Percentiles rank a stretch among this genome's conserved stretches.
Conservation (phyloP, 2,113 vertebrate species). For the Hystrix brachyura region DNA sequence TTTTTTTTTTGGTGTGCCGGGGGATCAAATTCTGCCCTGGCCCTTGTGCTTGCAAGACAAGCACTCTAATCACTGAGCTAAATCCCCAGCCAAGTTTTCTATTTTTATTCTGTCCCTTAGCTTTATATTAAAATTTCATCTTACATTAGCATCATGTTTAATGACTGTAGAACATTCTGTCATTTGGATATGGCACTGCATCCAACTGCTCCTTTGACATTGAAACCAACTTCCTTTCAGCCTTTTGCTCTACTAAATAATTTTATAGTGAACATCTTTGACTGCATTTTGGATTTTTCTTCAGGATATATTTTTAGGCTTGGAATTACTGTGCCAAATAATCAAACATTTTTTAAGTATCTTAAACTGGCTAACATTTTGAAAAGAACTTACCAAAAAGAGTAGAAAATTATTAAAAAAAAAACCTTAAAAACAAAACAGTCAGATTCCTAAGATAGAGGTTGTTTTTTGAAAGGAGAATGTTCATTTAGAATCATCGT, state of each 20-base stretch:
- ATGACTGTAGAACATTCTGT: not conserved
- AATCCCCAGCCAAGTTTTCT: too few species aligned
- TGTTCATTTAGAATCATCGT: not conserved
- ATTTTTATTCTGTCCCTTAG: not conserved
- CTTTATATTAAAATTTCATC: not conserved
- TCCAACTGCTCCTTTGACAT: not conserved
- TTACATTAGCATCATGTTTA: not conserved
- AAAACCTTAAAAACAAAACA: not conserved
- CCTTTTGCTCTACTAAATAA: not conserved
- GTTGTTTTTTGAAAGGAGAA: not conserved
- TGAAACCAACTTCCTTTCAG: constrained; percentile 3
- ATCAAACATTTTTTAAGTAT: not conserved
- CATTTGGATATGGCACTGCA: not conserved
- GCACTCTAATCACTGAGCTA: too few species aligned
- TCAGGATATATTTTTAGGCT: constrained; percentile 13
- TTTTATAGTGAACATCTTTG: not conserved
- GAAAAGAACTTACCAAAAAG: not conserved
- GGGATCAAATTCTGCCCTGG: too few species aligned
- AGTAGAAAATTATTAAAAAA: not conserved
- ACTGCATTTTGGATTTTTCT: constrained; percentile 43
- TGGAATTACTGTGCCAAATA: constrained; percentile 8
- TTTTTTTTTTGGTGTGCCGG: too few species aligned
- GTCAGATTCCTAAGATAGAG: not conserved
- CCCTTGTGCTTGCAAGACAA: too few species aligned
- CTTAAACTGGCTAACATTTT: not conserved